Base-by-base conservation (phyloP, 2,888 invertebrate genomes). In the Elysia crispata region DNA sequence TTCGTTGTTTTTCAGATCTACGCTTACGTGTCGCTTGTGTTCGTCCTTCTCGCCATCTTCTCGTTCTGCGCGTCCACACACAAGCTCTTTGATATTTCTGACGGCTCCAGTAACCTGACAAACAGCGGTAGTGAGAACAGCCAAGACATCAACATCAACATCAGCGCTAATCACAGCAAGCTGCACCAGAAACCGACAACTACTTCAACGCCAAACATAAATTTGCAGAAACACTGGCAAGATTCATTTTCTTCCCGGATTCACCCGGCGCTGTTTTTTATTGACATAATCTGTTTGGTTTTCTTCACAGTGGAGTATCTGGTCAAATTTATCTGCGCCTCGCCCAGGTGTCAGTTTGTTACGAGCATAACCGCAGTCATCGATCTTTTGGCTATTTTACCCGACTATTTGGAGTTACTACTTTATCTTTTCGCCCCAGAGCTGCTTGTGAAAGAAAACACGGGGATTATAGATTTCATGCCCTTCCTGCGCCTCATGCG, bases 251-350 rank as follows among this genome's bases (percentile, higher is more conserved):
- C 50, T 20, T n/a, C 41, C 15, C 73, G 8, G 25, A 74, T 83
- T 3, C 79, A 84, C n/a, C 85, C 84, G 0, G 80, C 81, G 0
- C 75, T 90, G 18, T 69, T 85, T 15, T 80, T 82, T 77, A 80
- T 90, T 28, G 88, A 90, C 78, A 73, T 85, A 18, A 50, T 85
- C 3, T 87, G 87, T 60, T 82, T 89, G 18, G 73, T 82, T 0
- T 87, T 90, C 80, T 91, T 91, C 83, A 87, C 87, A 0, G 0
- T 86, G 11, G 91, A 91, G 66, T 82, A 89, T n/a, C 13, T 88
- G 5, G 11, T 89, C 6, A 81, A 88, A 0, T 84, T 88, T 25
- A 20, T 85, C 3, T 81, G 84, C 20, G 86, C 86, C 75, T 88
- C 88, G 11, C 78, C 72, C 0, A 83, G 83, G 66, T 76, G 67